Percentiles rank a stretch among this genome's conserved stretches.
Conservation (phyloP, 2,113 vertebrate species). For the Poeciliopsis turrubarensis region DNA sequence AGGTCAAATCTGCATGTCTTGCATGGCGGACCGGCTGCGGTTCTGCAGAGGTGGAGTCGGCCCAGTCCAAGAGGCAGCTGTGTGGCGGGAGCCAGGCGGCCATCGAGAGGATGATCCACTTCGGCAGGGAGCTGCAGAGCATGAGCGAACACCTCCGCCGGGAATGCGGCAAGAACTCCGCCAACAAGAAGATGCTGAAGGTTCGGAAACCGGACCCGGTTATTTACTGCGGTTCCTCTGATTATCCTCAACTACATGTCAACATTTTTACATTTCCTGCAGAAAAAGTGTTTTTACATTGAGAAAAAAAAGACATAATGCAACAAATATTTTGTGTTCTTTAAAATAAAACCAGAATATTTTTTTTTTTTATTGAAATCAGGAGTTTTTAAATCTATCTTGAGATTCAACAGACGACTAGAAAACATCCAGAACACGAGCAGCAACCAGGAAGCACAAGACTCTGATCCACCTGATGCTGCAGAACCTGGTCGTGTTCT, state of each 20-base stretch:
- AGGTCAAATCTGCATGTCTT: background rate
- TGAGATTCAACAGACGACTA: background rate
- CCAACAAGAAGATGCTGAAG: slow-evolving; percentile 99
- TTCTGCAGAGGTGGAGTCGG: slow-evolving; percentile 91
- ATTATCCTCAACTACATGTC: no score
- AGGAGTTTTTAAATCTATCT: background rate
- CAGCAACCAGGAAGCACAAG: no score
- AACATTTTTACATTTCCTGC: background rate
- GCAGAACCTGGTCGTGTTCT: background rate
- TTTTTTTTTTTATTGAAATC: background rate
- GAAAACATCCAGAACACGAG: background rate
- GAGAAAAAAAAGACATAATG: background rate
- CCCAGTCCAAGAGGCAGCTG: slow-evolving; percentile 91
- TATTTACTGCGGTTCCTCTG: no score
- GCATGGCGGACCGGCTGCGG: background rate
- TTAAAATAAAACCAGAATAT: background rate
- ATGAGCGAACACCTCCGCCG: slow-evolving; percentile 98
- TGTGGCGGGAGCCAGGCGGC: slow-evolving; percentile 97
- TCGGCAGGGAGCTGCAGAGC: slow-evolving; percentile 95
- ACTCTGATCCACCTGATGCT: background rate
- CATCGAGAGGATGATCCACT: slow-evolving; percentile 98
- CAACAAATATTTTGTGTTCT: background rate
- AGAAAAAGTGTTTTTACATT: background rate
- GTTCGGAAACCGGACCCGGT: slow-evolving; percentile 61
- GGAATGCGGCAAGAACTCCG: slow-evolving; percentile 95